A percentile compares a stretch with the other conserved stretches of the same genome.
Conservation (phyloP, 2,113 vertebrate genomes). For the Psephotus haematonotus region DNA sequence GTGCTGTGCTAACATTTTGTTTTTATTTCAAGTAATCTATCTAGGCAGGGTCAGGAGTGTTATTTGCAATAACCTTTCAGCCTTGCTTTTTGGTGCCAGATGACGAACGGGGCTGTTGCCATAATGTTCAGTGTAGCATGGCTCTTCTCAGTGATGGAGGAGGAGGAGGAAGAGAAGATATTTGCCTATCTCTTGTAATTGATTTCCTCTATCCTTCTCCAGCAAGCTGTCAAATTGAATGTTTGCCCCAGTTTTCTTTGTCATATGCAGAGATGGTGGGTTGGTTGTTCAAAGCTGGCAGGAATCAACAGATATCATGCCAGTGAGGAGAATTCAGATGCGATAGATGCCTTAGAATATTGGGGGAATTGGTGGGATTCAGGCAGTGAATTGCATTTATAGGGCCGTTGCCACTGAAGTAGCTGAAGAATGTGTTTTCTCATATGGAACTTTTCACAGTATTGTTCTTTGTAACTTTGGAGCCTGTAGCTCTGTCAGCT, state of each 20-base stretch:
- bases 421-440: background rate
- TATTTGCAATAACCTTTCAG: background rate
- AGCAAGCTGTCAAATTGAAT: constrained; percentile 52
- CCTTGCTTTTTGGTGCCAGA: background rate
- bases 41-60: background rate
- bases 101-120: background rate
- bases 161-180: background rate
- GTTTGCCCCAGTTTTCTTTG: constrained; percentile 58
- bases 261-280: constrained; percentile 29
- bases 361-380: background rate
- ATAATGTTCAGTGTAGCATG: background rate
- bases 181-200: constrained; percentile 10
- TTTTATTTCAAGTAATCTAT: background rate
- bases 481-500: background rate
- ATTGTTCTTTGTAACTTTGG: background rate
- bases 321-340: constrained; percentile 20
- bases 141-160: background rate
- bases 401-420: background rate
- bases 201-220: constrained; percentile 33
- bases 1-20: background rate
- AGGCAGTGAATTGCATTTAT: background rate
- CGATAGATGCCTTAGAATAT: background rate
- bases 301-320: background rate
- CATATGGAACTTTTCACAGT: background rate
- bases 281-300: constrained; percentile 46